Conservation (phyloP, 2,888 invertebrate genomes). For the Meloe dianella region DNA sequence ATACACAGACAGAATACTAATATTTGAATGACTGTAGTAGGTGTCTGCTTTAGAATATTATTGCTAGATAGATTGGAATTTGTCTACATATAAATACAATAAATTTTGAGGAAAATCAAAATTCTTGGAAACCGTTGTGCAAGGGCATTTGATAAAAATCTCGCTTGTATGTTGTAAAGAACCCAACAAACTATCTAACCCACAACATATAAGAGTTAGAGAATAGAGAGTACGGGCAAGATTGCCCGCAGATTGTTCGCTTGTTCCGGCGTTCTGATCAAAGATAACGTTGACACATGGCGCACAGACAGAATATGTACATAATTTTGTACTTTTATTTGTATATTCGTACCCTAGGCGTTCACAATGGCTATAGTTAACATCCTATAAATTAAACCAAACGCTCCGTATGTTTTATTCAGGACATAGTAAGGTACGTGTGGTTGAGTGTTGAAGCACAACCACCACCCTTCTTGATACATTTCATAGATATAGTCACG, state of each 20-base stretch:
- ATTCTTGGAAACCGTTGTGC: conserved; percentile 16
- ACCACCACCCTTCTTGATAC: conserved; percentile 29
- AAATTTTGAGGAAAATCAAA: conserved; percentile 19
- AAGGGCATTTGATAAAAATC: conserved; percentile 12
- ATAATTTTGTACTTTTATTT: conserved; percentile 54
- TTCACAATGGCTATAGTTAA: conserved; percentile 53
- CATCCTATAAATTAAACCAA: conserved; percentile 54
- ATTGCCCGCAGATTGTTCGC: conserved; percentile 47
- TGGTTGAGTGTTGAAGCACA: conserved; percentile 26
- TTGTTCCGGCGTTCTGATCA: conserved; percentile 49
- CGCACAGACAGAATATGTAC: conserved; percentile 51
- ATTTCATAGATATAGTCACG: conserved; percentile 40
- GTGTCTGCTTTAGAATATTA: conserved; percentile 25
- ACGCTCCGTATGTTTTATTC: conserved; percentile 51
- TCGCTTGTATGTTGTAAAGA: neutral
- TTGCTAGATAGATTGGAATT: conserved; percentile 4
- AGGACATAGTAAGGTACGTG: conserved; percentile 34
- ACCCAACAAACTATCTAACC: neutral
- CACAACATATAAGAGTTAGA: conserved; percentile 3
- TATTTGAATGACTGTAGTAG: conserved; percentile 36
- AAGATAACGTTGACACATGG: conserved; percentile 52
- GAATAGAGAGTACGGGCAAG: conserved; percentile 14
- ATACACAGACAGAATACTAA: conserved; percentile 43
- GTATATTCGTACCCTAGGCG: conserved; percentile 50
- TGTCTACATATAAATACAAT: conserved; percentile 6